Evolutionary conservation across 2,113 vertebrate genomes (phyloP).

Genomic region (Setophaga kirtlandii): DNA sequence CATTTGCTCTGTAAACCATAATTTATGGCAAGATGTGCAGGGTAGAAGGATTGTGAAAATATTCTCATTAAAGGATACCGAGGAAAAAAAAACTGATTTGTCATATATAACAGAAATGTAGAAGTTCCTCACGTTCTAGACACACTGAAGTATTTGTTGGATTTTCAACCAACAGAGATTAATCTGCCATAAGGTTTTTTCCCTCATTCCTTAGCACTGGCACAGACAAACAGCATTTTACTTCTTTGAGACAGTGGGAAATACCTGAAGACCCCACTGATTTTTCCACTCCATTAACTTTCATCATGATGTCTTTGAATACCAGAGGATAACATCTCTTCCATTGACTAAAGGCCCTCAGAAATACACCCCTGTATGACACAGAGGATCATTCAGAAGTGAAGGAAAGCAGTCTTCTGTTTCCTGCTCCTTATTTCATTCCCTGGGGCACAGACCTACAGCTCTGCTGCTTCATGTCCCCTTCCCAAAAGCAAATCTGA

Average conservation of each 20-base stretch:
- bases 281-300: constrained; percentile 26
- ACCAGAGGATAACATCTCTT: background rate
- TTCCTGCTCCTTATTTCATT: background rate
- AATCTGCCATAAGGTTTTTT: background rate
- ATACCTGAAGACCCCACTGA: background rate
- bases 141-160: background rate
- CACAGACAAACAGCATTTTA: background rate
- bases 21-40: constrained; percentile 32
- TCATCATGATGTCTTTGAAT: constrained; percentile 2
- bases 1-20: constrained; percentile 7
- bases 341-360: background rate
- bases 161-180: background rate
- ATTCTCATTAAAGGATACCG: background rate
- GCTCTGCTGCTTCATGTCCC: background rate
- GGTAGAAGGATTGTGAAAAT: background rate
- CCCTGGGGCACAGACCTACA: background rate
- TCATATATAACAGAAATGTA: background rate
- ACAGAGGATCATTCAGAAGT: background rate
- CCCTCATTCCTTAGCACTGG: background rate
- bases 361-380: background rate
- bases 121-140: background rate
- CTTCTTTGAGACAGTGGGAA: background rate
- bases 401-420: background rate
- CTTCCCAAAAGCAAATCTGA: background rate
- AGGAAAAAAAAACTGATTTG: background rate